A percentile compares a stretch with the other conserved stretches of the same genome.
Conservation (phyloP, 2,113 vertebrate species). For the Gorsachius goisagi region DNA sequence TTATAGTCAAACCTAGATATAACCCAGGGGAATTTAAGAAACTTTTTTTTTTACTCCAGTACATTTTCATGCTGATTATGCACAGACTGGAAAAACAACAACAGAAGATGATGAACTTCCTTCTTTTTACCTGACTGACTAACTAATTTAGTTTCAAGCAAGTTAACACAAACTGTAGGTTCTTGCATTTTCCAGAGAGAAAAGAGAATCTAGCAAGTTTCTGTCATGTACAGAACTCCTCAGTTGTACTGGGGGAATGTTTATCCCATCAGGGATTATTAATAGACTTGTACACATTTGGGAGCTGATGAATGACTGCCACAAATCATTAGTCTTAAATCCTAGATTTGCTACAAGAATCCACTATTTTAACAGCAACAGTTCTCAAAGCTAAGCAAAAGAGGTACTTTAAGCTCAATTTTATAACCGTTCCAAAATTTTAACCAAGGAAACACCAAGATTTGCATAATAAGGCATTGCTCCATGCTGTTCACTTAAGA, state of each 20-base stretch:
- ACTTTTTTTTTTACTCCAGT: neutral
- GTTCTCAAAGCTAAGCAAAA: neutral
- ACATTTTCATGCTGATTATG: neutral
- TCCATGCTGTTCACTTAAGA: neutral
- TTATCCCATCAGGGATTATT: neutral
- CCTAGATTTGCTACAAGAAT: neutral
- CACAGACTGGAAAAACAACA: neutral
- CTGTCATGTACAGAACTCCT: neutral
- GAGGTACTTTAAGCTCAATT: neutral
- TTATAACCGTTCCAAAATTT: neutral
- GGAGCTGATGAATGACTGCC: neutral
- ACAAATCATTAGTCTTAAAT: neutral
- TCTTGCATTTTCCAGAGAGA: neutral
- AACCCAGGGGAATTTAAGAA: neutral
- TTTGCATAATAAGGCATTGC: neutral
- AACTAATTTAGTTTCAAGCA: neutral
- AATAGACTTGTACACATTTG: neutral
- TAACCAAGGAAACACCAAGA: neutral
- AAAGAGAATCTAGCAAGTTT: neutral
- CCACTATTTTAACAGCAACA: neutral
- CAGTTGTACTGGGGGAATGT: neutral
- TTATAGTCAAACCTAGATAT: slow-evolving; percentile 6
- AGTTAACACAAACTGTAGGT: neutral
- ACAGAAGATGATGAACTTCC: neutral
- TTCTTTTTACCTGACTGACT: neutral